Evolutionary conservation across 1,140 invertebrate genomes (phyloP), one percentile per base, ranked within the genome.

Genomic region (Chlorops oryzae): DNA sequence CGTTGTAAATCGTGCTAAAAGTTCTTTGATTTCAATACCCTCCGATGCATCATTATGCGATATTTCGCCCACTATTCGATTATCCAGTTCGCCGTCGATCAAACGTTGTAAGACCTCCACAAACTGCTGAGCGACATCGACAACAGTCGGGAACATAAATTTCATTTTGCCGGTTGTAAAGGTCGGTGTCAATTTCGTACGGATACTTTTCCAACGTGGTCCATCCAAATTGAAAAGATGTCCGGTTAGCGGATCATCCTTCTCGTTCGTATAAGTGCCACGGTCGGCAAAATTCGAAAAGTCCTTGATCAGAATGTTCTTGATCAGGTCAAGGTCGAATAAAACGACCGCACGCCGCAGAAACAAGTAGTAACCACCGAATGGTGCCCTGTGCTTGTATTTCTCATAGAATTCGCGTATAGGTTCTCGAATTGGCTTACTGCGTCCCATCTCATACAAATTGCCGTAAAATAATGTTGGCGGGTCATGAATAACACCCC

Each of bases 101-200:
- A 51, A 24, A 22, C 70, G 56, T 10, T 59, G 49, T 13, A 74
- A 22, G 22, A 67, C 58, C 1, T 68, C 24, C 1, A 63, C 48
- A 40, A 75, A 70, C 12, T 60, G 56, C 1, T 70, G 55, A 5
- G 55, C 59, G n/a, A 71, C 59, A 23, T 66, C 56, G 7, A 55
- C 56, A 12, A 77, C 56, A 1, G 65, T 59, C 37, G 66, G 59
- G 22, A 74, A 58, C 75, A 81, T 79, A 18, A 70, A 70, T 57
- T 76, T 80, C 47, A 82, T 70, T 62, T 80, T 81, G 0, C 72
- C 72, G 2, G 78, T 74, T 3, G 78, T 78, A 55, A 82, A 81
- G 2, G 80, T 72, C 3, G 78, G 77, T 0, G 75, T 76, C 17
- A 82, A 58, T 40, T 74, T 74, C 5, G 45, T 69, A 45, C 81